Percentiles rank a stretch among this genome's conserved stretches.
phyloP scores from a whole-genome alignment of 2,888 invertebrate genomes.

The Caenorhabditis parvicauda region DNA sequence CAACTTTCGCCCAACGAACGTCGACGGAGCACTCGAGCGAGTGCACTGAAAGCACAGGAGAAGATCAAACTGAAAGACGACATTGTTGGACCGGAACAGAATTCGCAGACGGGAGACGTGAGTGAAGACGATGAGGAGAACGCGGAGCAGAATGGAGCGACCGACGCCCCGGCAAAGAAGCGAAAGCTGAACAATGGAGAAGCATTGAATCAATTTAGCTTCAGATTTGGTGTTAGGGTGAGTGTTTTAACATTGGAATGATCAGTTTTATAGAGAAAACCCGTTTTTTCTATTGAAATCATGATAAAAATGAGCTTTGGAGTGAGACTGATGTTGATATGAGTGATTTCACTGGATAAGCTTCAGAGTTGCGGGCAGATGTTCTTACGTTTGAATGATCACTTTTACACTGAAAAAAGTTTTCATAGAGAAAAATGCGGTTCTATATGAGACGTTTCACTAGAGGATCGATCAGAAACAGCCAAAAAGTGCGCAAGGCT shows the following conservation, averaged over 20 bases:
- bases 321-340: no score
- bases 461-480: no score
- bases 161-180: constrained; percentile 36
- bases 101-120: constrained; percentile 4
- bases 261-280: no score
- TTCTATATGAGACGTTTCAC: no score
- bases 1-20: constrained; percentile 45
- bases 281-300: no score
- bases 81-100: constrained; percentile 6
- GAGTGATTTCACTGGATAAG: no score
- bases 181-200: constrained; percentile 37
- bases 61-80: constrained; percentile 55
- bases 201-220: constrained; percentile 56
- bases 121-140: constrained; percentile 12
- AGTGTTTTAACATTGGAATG: not conserved
- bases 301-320: no score
- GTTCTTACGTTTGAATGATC: no score
- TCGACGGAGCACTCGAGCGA: constrained; percentile 52
- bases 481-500: no score
- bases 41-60: constrained; percentile 57
- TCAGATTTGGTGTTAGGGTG: constrained; percentile 51
- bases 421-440: no score
- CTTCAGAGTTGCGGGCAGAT: no score
- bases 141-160: constrained; percentile 8
- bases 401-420: no score